phyloP scores from a whole-genome alignment of 1,140 invertebrate species.

The Lycorma delicatula region DNA sequence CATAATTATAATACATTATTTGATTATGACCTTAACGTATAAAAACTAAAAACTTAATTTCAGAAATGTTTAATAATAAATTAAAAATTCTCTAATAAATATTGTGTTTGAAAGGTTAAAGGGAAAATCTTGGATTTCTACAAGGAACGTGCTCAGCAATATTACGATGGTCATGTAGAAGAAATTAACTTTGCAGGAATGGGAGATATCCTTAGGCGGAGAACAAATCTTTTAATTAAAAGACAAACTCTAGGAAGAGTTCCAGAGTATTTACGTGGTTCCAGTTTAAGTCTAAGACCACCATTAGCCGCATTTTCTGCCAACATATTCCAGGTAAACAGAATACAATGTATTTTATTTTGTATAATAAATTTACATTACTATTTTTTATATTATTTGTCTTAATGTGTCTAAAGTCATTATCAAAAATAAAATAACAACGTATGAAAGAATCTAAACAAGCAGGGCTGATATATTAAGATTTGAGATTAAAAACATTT shows the following conservation, averaged over 20 bases:
- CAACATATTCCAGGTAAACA: slow-evolving; percentile 61
- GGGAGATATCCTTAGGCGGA: slow-evolving; percentile 60
- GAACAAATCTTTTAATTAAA: slow-evolving; percentile 69
- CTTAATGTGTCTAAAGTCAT: too few relatives aligned
- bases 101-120: slow-evolving; percentile 42
- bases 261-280: slow-evolving; percentile 61
- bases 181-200: slow-evolving; percentile 73
- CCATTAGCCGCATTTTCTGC: slow-evolving; percentile 68
- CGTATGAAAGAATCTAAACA: too few relatives aligned
- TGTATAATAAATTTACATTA: too few relatives aligned
- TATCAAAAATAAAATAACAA: too few relatives aligned
- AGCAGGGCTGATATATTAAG: too few relatives aligned
- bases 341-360: too few relatives aligned
- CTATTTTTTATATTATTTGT: too few relatives aligned
- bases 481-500: too few relatives aligned
- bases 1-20: too few relatives aligned
- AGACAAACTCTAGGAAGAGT: slow-evolving; percentile 68
- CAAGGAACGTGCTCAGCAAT: slow-evolving; percentile 72
- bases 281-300: slow-evolving; percentile 55
- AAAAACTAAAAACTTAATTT: too few relatives aligned
- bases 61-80: too few relatives aligned
- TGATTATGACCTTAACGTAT: too few relatives aligned
- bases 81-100: background rate
- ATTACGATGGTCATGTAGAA: slow-evolving; percentile 75
- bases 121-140: slow-evolving; percentile 73